Base-by-base conservation (phyloP, 2,113 vertebrate species). In the Saguinus imperator region DNA sequence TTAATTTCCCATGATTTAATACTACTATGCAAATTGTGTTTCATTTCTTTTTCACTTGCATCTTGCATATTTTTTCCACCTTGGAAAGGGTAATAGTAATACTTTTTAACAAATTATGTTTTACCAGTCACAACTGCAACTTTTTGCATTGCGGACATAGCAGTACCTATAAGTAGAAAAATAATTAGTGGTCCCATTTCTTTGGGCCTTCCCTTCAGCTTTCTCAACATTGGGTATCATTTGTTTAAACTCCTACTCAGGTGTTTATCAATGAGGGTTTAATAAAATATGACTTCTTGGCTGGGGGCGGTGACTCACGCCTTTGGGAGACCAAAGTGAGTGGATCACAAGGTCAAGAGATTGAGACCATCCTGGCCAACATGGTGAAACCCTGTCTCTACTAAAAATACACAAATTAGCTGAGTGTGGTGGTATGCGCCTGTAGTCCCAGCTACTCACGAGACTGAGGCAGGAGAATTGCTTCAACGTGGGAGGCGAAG, bases 241-340 rank as follows among this genome's bases (percentile, higher is more conserved):
- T 95, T 89, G 25, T 68, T 61, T 40, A 77, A 29, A 77, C 40
- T 77, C 84, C 79, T 35, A 83, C n/a, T 80, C 21, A 64, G 43
- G 17, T 80, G 25, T 93, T 32, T 55, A 81, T 29, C 75, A 58
- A 43, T 64, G 45, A 66, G 9, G 23, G 29, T 32, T 86, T 81
- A 86, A 90, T 90, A 66, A 86, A 35, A 68, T 68, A 68, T 35
- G 66, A 29, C 61, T 64, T 52, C 52, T 52, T 52, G 52, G 16
- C 52, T 52, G 52, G 52, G 52, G 52, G 16, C 1, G 3, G 52
- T 52, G 52, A 52, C 16, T 52, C 52, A 52, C 0, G 52, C 52
- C 1, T 52, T 52, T 52, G 52, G 52, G 52, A 52, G 52, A 52
- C 52, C 52, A 52, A 52, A 1, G 16, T 52, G 52, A 16, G 52